Evolutionary conservation across 2,797 vertebrate species (phyloP).

Genomic region (Delichon dasypus): DNA sequence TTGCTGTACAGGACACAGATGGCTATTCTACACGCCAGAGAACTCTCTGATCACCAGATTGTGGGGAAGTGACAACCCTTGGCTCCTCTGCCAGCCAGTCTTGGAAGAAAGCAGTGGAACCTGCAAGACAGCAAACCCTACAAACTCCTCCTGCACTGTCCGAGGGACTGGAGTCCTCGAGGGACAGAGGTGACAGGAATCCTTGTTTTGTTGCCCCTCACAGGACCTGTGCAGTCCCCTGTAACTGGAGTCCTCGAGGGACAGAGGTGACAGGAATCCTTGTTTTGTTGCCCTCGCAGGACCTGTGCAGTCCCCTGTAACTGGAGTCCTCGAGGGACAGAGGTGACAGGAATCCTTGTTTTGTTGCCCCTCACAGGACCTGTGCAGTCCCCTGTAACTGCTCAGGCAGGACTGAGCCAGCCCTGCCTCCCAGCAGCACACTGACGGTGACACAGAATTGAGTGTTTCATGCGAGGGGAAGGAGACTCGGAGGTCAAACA

Average conservation of each 20-base stretch:
- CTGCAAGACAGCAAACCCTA: background rate
- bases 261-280: background rate
- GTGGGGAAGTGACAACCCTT: background rate
- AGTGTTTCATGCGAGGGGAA: background rate
- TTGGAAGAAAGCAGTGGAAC: background rate
- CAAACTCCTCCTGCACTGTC: background rate
- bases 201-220: fast-evolving
- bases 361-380: fast-evolving
- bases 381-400: background rate
- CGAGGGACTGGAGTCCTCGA: background rate
- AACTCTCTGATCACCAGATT: background rate
- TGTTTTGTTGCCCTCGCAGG: fast-evolving
- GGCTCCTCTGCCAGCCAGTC: background rate
- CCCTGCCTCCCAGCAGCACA: background rate
- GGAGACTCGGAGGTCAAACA: background rate
- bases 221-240: background rate
- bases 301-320: background rate
- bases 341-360: background rate
- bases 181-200: background rate
- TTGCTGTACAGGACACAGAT: background rate
- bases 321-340: background rate
- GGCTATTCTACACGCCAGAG: background rate
- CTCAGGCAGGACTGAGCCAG: background rate
- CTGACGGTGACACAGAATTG: background rate
- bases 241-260: background rate